phyloP scores from a whole-genome alignment of 1,140 invertebrate species.

The Drosophila nigromelanica region DNA sequence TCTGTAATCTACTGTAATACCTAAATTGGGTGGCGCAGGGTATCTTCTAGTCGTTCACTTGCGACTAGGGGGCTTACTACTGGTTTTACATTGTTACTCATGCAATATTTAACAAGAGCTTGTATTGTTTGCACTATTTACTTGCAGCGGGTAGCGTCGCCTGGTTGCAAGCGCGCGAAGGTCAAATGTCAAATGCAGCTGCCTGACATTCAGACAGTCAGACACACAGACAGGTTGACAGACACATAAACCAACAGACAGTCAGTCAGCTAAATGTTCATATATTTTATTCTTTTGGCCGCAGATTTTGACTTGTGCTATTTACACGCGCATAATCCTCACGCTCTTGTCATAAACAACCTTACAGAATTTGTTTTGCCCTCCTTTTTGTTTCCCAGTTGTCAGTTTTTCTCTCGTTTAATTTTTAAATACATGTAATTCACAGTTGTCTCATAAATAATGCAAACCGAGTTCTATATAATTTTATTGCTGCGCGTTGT shows the following conservation, averaged over 20 bases:
- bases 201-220: conserved; percentile 14
- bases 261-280: conserved; percentile 21
- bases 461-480: conserved; percentile 13
- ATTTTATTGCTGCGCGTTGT: conserved; percentile 22
- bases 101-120: conserved; percentile 62
- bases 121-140: conserved; percentile 42
- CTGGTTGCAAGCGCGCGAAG: conserved; percentile 24
- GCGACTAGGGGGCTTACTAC: background rate
- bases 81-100: conserved; percentile 23
- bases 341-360: background rate
- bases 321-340: conserved; percentile 13
- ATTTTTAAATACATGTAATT: conserved; percentile 40
- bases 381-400: conserved; percentile 7
- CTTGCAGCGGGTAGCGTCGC: conserved; percentile 29
- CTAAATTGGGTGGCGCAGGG: background rate
- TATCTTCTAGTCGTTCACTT: background rate
- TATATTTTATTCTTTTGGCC: conserved; percentile 35
- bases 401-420: conserved; percentile 24
- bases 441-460: conserved; percentile 27
- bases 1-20: background rate
- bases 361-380: background rate
- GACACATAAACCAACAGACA: background rate
- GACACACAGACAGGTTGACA: conserved; percentile 4
- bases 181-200: conserved; percentile 51
- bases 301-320: conserved; percentile 37